Percentiles rank a stretch among this genome's conserved stretches.
Evolutionary conservation across 2,113 vertebrate genomes (phyloP).

Genomic region (Andinoacara biseriatus): DNA sequence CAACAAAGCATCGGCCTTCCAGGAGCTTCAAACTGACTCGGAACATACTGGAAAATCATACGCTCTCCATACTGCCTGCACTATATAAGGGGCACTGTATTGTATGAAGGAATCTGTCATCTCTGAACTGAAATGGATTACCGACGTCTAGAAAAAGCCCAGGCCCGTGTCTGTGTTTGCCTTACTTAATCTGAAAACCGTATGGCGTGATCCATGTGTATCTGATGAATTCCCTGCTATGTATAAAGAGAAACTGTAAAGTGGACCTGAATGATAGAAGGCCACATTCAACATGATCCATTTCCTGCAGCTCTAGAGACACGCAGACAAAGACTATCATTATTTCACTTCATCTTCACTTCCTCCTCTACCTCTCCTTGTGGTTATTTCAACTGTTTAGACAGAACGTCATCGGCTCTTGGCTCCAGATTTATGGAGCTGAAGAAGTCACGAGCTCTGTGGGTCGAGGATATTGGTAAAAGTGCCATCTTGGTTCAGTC

Average conservation of each 20-base stretch:
- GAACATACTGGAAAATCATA: slow-evolving; percentile 20
- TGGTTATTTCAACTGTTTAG: slow-evolving; percentile 60
- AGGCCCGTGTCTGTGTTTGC: slow-evolving; percentile 42
- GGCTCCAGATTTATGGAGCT: slow-evolving; percentile 62
- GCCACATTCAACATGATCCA: slow-evolving; percentile 47
- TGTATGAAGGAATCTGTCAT: slow-evolving; percentile 51
- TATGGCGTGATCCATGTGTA: slow-evolving; percentile 27
- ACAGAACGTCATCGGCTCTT: slow-evolving; percentile 42
- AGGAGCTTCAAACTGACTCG: slow-evolving; percentile 10
- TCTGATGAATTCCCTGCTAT: slow-evolving; percentile 51
- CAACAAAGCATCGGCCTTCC: slow-evolving; percentile 17
- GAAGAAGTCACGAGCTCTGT: slow-evolving; percentile 35
- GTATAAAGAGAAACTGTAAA: slow-evolving; percentile 26
- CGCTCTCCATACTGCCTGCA: slow-evolving; percentile 20
- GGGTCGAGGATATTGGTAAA: slow-evolving; percentile 52
- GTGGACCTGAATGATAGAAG: slow-evolving; percentile 36
- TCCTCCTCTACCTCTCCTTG: slow-evolving; percentile 42
- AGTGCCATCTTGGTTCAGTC: slow-evolving; percentile 50
- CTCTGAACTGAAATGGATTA: slow-evolving; percentile 52
- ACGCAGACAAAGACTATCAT: slow-evolving; percentile 60
- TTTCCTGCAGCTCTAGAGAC: slow-evolving; percentile 29
- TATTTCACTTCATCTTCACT: slow-evolving; percentile 44
- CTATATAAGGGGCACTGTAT: slow-evolving; percentile 22
- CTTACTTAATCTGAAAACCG: slow-evolving; percentile 65
- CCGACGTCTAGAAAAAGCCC: slow-evolving; percentile 48